Base-by-base conservation (phyloP, 1,140 invertebrate genomes). In the Chionoecetes opilio region DNA sequence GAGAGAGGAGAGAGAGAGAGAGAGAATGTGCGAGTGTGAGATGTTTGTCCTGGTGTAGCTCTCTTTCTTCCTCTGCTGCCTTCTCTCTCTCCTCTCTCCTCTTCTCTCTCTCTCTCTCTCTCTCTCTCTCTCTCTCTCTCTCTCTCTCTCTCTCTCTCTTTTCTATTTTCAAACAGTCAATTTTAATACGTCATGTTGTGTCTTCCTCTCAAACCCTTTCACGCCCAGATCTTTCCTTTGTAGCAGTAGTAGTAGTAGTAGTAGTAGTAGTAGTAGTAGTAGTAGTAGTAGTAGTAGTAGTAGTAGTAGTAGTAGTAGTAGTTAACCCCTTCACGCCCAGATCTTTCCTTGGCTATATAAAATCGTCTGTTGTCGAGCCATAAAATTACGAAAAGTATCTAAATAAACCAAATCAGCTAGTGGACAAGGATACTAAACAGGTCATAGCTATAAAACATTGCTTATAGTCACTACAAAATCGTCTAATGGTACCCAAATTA, bases 261-360 rank as follows among this genome's bases (percentile, higher is more conserved):
- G 53, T 75, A 75, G 53, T 75, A 75, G 53, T 75, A 75, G 53
- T 75, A 75, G 53, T 75, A 75, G 53, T 75, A 75, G 53, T 75
- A 75, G 53, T 75, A 75, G 53, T 75, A 75, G 53, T 75, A 75
- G 53, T 75, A 75, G 53, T 75, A 75, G 53, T 75, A 75, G 53
- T 75, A 75, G 53, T 75, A 75, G 53, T 75, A 75, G 53, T 75
- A 75, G 53, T 75, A 75, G 53, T 75, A 75, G 53, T 75, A 75
- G 53, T 75, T 46, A n/a, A n/a, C n/a, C n/a, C n/a, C n/a, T n/a
- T n/a, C n/a, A n/a, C n/a, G n/a, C n/a, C n/a, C n/a, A n/a, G n/a
- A n/a, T n/a, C n/a, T n/a, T n/a, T n/a, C n/a, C n/a, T n/a, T n/a
- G n/a, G n/a, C n/a, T n/a, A n/a, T n/a, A n/a, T n/a, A n/a, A n/a